These are phyloP conservation scores for Cololabis saira DNA, from an alignment of 2,113 vertebrate species.

Conservation along the genomic window DNA sequence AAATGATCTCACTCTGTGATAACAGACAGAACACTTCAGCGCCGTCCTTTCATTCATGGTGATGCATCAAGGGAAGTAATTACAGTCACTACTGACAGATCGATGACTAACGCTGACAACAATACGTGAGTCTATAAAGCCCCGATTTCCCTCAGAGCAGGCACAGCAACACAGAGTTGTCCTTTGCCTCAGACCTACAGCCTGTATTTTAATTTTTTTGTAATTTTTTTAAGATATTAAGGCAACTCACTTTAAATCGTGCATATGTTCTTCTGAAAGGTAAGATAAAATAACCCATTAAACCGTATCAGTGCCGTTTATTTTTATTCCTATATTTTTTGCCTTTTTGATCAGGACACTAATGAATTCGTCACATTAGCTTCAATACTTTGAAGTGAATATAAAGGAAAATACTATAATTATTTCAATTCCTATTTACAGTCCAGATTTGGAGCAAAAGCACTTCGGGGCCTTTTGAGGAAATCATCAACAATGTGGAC, in stretches of 20 bases:
- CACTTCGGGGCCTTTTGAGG: conserved; percentile 35
- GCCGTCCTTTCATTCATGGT: conserved; percentile 59
- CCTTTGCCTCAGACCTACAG: conserved; percentile 30
- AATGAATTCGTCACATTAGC: conserved; percentile 27
- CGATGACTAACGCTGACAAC: conserved; percentile 70
- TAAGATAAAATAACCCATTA: conserved; percentile 52
- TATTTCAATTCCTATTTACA: conserved; percentile 55
- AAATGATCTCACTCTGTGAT: conserved; percentile 67
- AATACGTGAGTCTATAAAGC: conserved; percentile 67
- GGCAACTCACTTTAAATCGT: conserved; percentile 28
- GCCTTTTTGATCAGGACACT: conserved; percentile 41
- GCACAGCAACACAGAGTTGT: conserved; percentile 19
- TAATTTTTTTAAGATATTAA: conserved; percentile 5
- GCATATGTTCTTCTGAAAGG: conserved; percentile 48
- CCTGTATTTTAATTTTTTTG: neutral
- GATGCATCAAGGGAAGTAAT: conserved; percentile 69
- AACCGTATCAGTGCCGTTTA: conserved; percentile 18
- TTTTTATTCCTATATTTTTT: conserved; percentile 19
- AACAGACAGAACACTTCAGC: conserved; percentile 61
- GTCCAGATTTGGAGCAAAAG: conserved; percentile 16
- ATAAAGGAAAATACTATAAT: conserved; percentile 49
- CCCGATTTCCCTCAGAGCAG: conserved; percentile 46
- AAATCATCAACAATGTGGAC: conserved; percentile 68
- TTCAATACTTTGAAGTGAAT: conserved; percentile 33
- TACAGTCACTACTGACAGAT: conserved; percentile 71